Evolutionary conservation across 2,797 vertebrate genomes (phyloP).

Genomic region (Menidia menidia): DNA sequence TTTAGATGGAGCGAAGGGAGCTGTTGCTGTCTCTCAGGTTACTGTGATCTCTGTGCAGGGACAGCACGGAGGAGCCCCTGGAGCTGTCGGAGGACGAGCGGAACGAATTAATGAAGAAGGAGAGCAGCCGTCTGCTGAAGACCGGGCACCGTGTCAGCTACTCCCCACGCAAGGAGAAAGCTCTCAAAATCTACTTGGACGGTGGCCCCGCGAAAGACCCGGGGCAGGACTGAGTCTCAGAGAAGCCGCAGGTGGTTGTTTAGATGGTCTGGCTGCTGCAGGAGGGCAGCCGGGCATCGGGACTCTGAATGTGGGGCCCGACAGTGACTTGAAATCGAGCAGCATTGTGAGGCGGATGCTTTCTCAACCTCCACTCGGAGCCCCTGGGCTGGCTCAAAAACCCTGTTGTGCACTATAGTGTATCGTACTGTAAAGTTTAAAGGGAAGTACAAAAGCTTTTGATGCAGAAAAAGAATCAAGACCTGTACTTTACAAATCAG

Average conservation of each 20-base stretch:
- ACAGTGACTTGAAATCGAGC: constrained; percentile 84
- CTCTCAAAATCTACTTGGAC: constrained; percentile 99
- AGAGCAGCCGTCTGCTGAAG: constrained; percentile 98
- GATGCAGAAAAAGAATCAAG: constrained; percentile 79
- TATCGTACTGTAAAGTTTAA: constrained; percentile 98
- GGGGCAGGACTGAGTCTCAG: constrained; percentile 91
- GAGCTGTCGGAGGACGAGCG: constrained; percentile 96
- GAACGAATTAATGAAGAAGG: constrained; percentile 97
- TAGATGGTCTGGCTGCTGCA: constrained; percentile 77
- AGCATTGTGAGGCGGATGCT: constrained; percentile 83
- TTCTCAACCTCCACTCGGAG: constrained; percentile 82
- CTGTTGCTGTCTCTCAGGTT: not conserved
- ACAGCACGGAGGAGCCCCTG: constrained; percentile 92
- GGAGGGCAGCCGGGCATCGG: constrained; percentile 80
- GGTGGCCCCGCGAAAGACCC: constrained; percentile 94
- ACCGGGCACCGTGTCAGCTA: constrained; percentile 97
- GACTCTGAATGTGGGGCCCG: constrained; percentile 72
- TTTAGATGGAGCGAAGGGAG: too few relatives aligned
- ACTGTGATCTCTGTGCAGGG: constrained; percentile 76
- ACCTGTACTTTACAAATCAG: constrained; percentile 82
- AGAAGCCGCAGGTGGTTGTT: constrained; percentile 33
- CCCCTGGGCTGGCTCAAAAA: constrained; percentile 88
- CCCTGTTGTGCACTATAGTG: constrained; percentile 96
- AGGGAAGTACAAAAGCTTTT: constrained; percentile 92
- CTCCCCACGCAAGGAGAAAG: constrained; percentile 99